phyloP scores from a whole-genome alignment of 2,797 vertebrate species.

The Nannoperca obscura region DNA sequence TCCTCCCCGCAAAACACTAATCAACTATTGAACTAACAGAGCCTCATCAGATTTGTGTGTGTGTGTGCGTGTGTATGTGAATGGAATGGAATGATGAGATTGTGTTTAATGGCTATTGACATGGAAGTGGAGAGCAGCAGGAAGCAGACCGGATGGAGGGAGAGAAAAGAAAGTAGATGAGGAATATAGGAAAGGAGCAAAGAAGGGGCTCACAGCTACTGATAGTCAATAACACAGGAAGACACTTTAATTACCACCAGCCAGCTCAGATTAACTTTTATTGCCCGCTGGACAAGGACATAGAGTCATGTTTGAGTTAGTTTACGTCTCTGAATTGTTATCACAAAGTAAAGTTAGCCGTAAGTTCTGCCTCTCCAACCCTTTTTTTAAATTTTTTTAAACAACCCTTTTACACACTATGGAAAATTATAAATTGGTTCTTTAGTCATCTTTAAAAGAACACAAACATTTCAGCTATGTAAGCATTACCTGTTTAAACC shows the following conservation, averaged over 20 bases:
- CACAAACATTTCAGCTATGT: neutral
- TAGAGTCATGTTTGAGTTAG: slow-evolving; percentile 52
- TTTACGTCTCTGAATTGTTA: slow-evolving; percentile 36
- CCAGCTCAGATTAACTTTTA: slow-evolving; percentile 80
- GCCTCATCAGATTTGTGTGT: slow-evolving; percentile 52
- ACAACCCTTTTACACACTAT: neutral
- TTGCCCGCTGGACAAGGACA: slow-evolving; percentile 64
- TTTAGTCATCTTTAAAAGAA: neutral
- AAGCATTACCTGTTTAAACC: neutral
- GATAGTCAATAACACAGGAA: slow-evolving; percentile 83
- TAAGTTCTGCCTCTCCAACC: slow-evolving; percentile 14
- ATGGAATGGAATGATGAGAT: slow-evolving; percentile 53
- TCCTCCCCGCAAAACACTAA: slow-evolving; percentile 69
- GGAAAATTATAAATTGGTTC: neutral
- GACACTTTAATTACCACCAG: slow-evolving; percentile 85
- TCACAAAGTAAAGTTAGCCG: slow-evolving; percentile 45
- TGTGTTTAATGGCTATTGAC: slow-evolving; percentile 87
- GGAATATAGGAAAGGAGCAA: slow-evolving; percentile 56
- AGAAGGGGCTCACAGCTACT: slow-evolving; percentile 60
- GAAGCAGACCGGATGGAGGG: slow-evolving; percentile 65
- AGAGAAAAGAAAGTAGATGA: slow-evolving; percentile 62
- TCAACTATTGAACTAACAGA: slow-evolving; percentile 77
- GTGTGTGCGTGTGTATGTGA: slow-evolving; percentile 24
- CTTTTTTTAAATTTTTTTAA: neutral
- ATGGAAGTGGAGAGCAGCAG: slow-evolving; percentile 68